Base-by-base conservation (phyloP, 35 echinoderm and acorn worm genomes). In the Ophiothrix spiculata region DNA sequence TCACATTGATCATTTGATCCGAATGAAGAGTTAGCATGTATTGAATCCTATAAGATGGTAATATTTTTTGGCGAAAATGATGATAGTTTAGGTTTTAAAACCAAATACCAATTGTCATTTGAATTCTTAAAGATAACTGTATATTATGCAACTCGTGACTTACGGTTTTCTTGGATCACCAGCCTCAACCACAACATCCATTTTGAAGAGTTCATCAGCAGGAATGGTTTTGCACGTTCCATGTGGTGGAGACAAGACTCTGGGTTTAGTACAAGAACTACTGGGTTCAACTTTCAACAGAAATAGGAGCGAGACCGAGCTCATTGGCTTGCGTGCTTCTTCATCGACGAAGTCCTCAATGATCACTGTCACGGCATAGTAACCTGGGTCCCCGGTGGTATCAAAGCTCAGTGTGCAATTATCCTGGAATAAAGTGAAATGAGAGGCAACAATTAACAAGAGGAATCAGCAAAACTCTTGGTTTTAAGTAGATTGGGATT, bases 171-270 rank as follows among this genome's bases (percentile, higher is more conserved):
- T 69, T 4, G 60, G 60, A 69, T 69, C 60, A 69, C 60, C 60
- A n/a, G 60, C 8, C 29, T 69, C 60, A 12, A 69, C 60, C 17
- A 69, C 23, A 25, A 69, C 60, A 69, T 69, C 60, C 60, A 69
- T 69, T 15, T 69, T 49, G 29, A 69, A 69, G 8, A 28, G 60
- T 69, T 69, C 33, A 35, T 60, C 54, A 56, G 81, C 35, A 31
- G 81, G 81, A 35, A 84, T 74, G 56, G 81, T 84, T 32, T 37
- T 84, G 16, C 81, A 84, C 2, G 81, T 84, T 3, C 81, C 81
- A 60, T 84, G 45, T 63, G 54, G 45, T 13, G 45, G 45, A 34
- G 63, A 34, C 4, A 84, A 33, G 34, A 23, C 40, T 0, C 35
- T 54, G 28, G 54, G 54, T 33, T 60, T 56, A 21, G 45, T 64